These are phyloP conservation scores for Crotalus viridis DNA, from an alignment of 2,113 vertebrate genomes.

Conservation along the genomic window DNA sequence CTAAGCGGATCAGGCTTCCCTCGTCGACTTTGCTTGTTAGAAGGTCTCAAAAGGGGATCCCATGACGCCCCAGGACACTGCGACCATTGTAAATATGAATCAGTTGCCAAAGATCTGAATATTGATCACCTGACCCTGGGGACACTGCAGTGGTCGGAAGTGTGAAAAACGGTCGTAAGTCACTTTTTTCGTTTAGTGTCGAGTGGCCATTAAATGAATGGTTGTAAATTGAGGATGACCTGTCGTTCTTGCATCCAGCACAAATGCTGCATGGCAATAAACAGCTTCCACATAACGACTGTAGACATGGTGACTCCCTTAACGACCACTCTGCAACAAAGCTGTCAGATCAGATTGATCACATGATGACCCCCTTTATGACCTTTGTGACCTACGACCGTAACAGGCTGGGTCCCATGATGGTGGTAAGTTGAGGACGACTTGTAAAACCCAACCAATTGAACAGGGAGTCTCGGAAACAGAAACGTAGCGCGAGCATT, in stretches of 20 bases:
- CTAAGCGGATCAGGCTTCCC: neutral
- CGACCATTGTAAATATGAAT: neutral
- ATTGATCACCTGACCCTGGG: neutral
- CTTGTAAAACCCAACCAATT: neutral
- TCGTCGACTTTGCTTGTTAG: neutral
- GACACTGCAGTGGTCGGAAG: neutral
- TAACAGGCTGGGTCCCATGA: neutral
- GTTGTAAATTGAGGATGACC: neutral
- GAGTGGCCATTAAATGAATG: neutral
- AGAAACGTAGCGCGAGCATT: neutral
- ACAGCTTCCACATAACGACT: neutral
- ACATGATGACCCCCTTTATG: neutral
- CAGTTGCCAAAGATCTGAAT: neutral
- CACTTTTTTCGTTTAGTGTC: neutral
- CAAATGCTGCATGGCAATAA: neutral
- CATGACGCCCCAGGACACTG: too few species aligned
- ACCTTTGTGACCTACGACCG: accelerated
- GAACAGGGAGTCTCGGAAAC: neutral
- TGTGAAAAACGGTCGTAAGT: neutral
- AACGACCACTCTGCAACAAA: neutral
- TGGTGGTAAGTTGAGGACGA: neutral
- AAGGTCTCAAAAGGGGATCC: neutral
- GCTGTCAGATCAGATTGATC: neutral
- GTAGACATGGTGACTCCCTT: neutral
- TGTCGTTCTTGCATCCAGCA: neutral